Conservation (phyloP, 1,140 invertebrate genomes). For the Tribolium madens region DNA sequence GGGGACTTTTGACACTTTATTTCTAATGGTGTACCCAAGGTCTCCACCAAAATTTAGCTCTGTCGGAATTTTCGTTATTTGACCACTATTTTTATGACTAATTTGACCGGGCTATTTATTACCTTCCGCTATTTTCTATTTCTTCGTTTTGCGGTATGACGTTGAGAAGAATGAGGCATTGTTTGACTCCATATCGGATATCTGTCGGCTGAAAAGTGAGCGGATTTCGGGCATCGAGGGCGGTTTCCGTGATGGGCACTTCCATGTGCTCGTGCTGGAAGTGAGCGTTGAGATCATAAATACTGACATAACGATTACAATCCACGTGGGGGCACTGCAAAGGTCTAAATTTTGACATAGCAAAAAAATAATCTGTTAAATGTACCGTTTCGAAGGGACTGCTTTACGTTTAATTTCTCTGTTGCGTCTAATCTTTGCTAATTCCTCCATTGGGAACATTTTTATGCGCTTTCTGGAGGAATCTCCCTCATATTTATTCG, state of each 20-base stretch:
- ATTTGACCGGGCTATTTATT: too few relatives aligned
- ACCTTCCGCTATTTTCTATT: neutral
- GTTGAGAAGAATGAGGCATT: constrained; percentile 24
- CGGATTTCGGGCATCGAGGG: neutral
- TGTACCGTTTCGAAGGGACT: neutral
- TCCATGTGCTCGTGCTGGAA: constrained; percentile 30
- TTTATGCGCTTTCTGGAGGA: neutral
- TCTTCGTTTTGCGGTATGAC: neutral
- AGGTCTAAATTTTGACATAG: neutral
- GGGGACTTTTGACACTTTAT: too few relatives aligned
- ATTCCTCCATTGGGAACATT: neutral
- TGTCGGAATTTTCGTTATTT: too few relatives aligned
- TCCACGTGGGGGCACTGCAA: constrained; percentile 15
- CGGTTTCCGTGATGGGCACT: neutral
- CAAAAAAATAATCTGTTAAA: neutral
- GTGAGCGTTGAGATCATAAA: constrained; percentile 2
- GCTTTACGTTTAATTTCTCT: neutral
- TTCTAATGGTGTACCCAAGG: too few relatives aligned
- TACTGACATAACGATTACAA: constrained; percentile 2
- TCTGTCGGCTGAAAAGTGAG: neutral
- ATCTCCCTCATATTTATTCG: constrained; percentile 3
- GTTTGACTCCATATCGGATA: neutral
- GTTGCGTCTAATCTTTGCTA: neutral
- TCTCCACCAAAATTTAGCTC: too few relatives aligned
- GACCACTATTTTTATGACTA: too few relatives aligned